Evolutionary conservation across 1,140 invertebrate genomes (phyloP), one percentile per base, ranked within the genome.

Genomic region (Andricus grossulariae): DNA sequence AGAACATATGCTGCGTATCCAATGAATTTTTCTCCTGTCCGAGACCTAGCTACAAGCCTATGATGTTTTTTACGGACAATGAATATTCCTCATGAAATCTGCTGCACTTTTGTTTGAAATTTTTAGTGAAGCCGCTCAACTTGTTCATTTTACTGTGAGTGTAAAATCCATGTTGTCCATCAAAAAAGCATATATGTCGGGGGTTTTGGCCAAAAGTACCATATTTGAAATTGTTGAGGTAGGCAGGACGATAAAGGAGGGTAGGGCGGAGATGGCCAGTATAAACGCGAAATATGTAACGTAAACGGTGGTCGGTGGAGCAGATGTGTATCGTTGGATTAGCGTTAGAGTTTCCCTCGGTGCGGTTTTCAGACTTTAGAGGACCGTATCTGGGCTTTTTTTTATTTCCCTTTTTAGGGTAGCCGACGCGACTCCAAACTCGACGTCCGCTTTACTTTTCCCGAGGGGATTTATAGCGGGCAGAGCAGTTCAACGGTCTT

Each of bases 311-410:
- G 32, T 2, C 32, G 2, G 25, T 18, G 71, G 25, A 71, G 71
- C 77, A 74, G 80, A 82, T 76, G 80, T 83, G 78, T 81, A 80
- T 78, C 78, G 82, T 81, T 78, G 76, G 80, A 83, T 83, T 83
- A 83, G 82, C 74, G 73, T 72, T 81, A 19, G 71, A 74, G 77
- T 75, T 79, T 60, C 50, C 72, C 55, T 21, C 45, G 32, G 39
- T 66, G 71, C 60, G 71, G 55, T 72, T 77, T 60, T 73, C 66
- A 54, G 52, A 57, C 72, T 60, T 77, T 73, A 54, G 52, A 57
- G 55, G 39, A 55, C 25, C 55, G 55, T 57, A 57, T 57, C 55
- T 11, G 52, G 75, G 2, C 2, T 32, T 32, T 16, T 66, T 57
- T 72, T 55, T 74, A 25, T 25, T 57, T 57, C 25, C 55, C 19